phyloP scores from a whole-genome alignment of 30 jellyfish, hydroid and myxozoan genomes.

The Mastigias papua region DNA sequence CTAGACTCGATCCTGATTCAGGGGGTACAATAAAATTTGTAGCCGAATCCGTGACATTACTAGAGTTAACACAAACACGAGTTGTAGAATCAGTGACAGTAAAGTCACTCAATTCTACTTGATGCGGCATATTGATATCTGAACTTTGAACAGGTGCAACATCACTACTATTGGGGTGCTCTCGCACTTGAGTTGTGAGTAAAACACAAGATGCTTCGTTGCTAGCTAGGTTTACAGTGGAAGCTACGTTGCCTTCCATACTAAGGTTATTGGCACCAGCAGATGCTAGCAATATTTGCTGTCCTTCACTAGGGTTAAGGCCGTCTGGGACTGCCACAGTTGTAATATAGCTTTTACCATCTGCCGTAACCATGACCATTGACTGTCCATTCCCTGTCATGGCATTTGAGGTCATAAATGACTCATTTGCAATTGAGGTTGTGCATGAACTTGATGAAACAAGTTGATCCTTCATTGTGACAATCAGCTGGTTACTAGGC shows the following conservation, averaged over 20 bases:
- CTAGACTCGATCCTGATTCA: slow-evolving; percentile 31
- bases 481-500: slow-evolving; percentile 25
- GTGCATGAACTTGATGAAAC: slow-evolving; percentile 53
- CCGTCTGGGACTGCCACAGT: slow-evolving; percentile 55
- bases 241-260: slow-evolving; percentile 19
- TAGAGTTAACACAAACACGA: slow-evolving; percentile 50
- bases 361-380: slow-evolving; percentile 72
- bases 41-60: slow-evolving; percentile 1
- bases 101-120: slow-evolving; percentile 40
- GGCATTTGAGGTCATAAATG: slow-evolving; percentile 64
- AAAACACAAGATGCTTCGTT: slow-evolving; percentile 28
- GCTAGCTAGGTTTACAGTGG: neutral
- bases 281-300: slow-evolving; percentile 50
- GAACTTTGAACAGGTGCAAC: slow-evolving; percentile 11
- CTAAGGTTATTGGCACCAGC: slow-evolving; percentile 31
- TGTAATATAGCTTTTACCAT: slow-evolving; percentile 64
- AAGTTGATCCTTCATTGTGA: slow-evolving; percentile 53
- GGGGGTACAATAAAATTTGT: neutral
- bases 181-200: slow-evolving; percentile 17
- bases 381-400: slow-evolving; percentile 66
- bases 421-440: slow-evolving; percentile 27
- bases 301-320: slow-evolving; percentile 19
- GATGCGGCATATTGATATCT: neutral
- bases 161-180: neutral
- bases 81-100: slow-evolving; percentile 68